Evolutionary conservation across 2,113 vertebrate genomes (phyloP), one percentile per base, ranked within the genome.

Genomic region (Neogale vison): DNA sequence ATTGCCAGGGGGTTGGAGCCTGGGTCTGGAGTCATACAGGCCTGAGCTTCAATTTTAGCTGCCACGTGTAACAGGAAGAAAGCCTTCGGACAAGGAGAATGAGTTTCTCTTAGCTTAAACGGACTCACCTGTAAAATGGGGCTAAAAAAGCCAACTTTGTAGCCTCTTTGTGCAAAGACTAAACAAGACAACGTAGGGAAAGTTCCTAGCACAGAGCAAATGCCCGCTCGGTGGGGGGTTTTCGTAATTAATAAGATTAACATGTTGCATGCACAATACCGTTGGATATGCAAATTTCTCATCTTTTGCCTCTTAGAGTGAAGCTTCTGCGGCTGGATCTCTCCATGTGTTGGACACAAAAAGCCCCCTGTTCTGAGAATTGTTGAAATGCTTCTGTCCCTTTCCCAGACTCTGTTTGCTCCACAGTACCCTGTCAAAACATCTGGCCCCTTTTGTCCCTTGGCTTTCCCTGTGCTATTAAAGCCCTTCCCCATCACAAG

Each of bases 401-500:
- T 84, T 95, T 93, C 96, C 90, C 83, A 92, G 90, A 95, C 81
- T 50, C 90, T 31, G 10, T 80, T 13, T 71, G 92, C 88, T 80
- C 84, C 36, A n/a, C 86, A 18, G 14, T 34, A 55, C 90, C 92
- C 91, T 80, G 84, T 88, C 92, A 94, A 77, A 98, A 97, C 92
- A 98, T 98, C 96, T 98, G 97, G 96, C 45, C 87, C 57, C 88
- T 85, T 97, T 97, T 97, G 96, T 97, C 89, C 67, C 10, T 14
- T 2, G 13, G 87, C 83, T 96, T 93, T 92, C 74, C 81, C 55
- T 74, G 31, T 3, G 0, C 87, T 82, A 3, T 90, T 69, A 96
- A 97, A 96, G 84, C 84, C 80, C 34, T 88, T 87, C 69, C 23
- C 47, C 85, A 84, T 90, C 91, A 39, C 0, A 9, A 65, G 93